Base-by-base conservation (phyloP, 1,140 invertebrate genomes). In the Conus ventricosus region DNA sequence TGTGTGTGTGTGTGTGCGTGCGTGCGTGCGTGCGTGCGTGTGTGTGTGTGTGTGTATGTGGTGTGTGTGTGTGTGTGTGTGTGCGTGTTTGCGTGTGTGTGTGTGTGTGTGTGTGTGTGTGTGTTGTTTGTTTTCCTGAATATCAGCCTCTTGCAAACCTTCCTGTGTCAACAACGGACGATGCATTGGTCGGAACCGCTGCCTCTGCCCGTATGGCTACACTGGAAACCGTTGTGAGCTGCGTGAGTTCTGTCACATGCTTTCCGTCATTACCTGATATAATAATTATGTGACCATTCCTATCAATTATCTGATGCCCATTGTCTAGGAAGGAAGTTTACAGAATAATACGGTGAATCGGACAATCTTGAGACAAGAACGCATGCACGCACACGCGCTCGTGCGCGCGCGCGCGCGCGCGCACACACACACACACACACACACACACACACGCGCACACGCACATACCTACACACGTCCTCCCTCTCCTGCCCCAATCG, bases 81-180 rank as follows among this genome's bases (percentile, higher is more conserved):
- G 71, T n/a, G 71, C 6, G 71, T 76, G 71, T n/a, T 0, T 78
- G 76, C 7, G 76, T 78, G 76, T 51, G 76, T 78, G 76, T 51
- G 76, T 78, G 76, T 78, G 76, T 54, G 51, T 81, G 39, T 54
- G 80, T 81, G 80, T 54, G 51, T 81, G 39, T 54, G 80, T 81
- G 80, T 23, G 80, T 39, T 78, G n/a, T 15, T 71, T 67, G 10
- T 27, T 20, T 57, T 78, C 88, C 25, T 78, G 76, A 39, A 39
- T 81, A 89, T 7, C 84, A 93, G 92, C 89, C 54, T 87, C 87
- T 6, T 93, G 92, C 90, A 83, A 85, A 3, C 82, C 85, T 2
- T 63, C 81, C 39, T 93, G 92, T 87, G 85, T 89, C 63, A 93
- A 93, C 85, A 91, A 91, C 57, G 92, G 92, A 57, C 89, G 87